These are phyloP conservation scores for Oligia latruncula DNA, from an alignment of 2,888 invertebrate genomes.

Conservation along the genomic window DNA sequence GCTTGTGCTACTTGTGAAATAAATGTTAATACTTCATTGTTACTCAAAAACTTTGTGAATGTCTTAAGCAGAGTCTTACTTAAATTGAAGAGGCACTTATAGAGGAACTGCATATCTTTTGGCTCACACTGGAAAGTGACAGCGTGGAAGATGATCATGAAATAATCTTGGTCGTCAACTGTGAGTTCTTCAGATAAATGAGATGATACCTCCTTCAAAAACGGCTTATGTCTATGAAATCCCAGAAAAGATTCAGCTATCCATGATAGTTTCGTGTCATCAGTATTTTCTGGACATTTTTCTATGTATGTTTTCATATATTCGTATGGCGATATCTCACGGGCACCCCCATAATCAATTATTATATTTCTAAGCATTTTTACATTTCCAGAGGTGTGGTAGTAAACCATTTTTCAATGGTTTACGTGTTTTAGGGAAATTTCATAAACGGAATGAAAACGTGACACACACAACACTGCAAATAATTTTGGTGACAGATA, in stretches of 20 bases:
- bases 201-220: constrained; percentile 76
- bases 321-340: constrained; percentile 80
- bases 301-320: constrained; percentile 83
- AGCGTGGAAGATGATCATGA: constrained; percentile 80
- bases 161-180: constrained; percentile 80
- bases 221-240: constrained; percentile 79
- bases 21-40: constrained; percentile 83
- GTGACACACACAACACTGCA: constrained; percentile 72
- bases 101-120: constrained; percentile 77
- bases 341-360: constrained; percentile 74
- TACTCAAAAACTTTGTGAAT: constrained; percentile 84
- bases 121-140: constrained; percentile 80
- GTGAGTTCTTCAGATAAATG: constrained; percentile 77
- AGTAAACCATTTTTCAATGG: constrained; percentile 83
- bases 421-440: constrained; percentile 58
- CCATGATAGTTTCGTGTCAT: constrained; percentile 83
- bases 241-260: constrained; percentile 82
- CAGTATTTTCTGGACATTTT: constrained; percentile 79
- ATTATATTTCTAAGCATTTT: constrained; percentile 82
- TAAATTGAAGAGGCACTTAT: constrained; percentile 85
- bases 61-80: constrained; percentile 79
- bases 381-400: constrained; percentile 83
- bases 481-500: constrained; percentile 73
- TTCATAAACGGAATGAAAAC: constrained; percentile 72
- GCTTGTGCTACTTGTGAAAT: constrained; percentile 86